Conservation (phyloP, 2,113 vertebrate species). For the Chloropsis cyanopogon region DNA sequence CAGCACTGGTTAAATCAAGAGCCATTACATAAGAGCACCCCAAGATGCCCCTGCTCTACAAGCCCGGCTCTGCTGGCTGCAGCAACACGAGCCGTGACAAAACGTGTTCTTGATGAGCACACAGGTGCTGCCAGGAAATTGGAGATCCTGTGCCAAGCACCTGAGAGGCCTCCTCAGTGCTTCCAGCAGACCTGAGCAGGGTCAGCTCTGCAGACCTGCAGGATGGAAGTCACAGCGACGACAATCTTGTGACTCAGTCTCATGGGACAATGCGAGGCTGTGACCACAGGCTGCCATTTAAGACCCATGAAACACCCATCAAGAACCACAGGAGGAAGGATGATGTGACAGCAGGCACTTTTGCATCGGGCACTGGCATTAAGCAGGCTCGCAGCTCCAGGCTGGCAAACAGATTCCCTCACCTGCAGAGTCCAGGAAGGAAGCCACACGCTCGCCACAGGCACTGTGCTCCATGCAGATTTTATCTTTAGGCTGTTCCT, state of each 20-base stretch:
- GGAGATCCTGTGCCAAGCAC: not conserved
- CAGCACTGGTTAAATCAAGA: not conserved
- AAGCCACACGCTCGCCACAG: not conserved
- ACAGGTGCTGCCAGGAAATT: not conserved
- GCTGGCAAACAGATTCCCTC: not conserved
- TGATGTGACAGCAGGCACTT: not conserved
- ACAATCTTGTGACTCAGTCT: not conserved
- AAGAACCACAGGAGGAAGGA: not conserved
- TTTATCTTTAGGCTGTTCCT: not conserved
- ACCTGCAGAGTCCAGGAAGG: slow-evolving; percentile 11
- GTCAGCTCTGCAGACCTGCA: not conserved
- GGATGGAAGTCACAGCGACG: not conserved
- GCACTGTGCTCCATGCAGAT: not conserved
- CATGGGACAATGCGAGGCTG: not conserved
- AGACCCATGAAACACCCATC: not conserved
- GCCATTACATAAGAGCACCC: not conserved
- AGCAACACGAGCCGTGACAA: not conserved
- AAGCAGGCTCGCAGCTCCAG: not conserved
- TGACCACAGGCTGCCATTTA: not conserved
- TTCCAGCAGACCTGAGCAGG: not conserved
- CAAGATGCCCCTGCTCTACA: not conserved
- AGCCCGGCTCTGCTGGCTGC: not conserved
- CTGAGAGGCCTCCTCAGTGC: not conserved
- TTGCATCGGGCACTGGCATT: not conserved
- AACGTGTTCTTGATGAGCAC: not conserved